Evolutionary conservation across 2,888 invertebrate species (phyloP).

Genomic region (Rhopalosiphum nymphaeae): DNA sequence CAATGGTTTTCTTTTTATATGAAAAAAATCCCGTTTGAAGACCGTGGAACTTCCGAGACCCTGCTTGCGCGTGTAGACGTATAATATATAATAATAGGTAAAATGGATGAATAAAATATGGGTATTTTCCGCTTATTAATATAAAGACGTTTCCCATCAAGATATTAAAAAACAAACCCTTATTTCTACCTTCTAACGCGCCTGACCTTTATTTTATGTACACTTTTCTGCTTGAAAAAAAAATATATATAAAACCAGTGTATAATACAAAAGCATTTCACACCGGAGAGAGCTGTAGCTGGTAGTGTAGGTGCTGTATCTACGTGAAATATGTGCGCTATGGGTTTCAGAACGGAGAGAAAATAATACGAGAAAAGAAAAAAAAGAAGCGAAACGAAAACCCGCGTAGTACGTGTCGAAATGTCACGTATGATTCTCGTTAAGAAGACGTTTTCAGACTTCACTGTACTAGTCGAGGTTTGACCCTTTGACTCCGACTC

Average conservation of each 20-base stretch:
- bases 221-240: conserved; percentile 17
- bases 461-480: not conserved
- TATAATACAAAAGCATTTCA: conserved; percentile 29
- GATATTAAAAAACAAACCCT: conserved; percentile 31
- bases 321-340: conserved; percentile 29
- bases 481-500: conserved; percentile 48
- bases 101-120: conserved; percentile 45
- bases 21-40: conserved; percentile 24
- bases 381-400: conserved; percentile 25
- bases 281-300: conserved; percentile 7
- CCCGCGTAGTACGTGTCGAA: conserved; percentile 50
- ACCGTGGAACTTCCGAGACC: not conserved
- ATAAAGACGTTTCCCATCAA: conserved; percentile 27
- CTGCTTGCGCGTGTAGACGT: not conserved
- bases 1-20: conserved; percentile 16
- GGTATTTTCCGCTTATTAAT: conserved; percentile 34
- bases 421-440: conserved; percentile 63
- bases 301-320: not conserved
- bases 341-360: not conserved
- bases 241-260: conserved; percentile 30
- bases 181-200: conserved; percentile 19
- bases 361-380: conserved; percentile 14
- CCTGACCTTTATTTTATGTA: conserved; percentile 20
- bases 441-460: conserved; percentile 50
- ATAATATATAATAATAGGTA: conserved; percentile 25